These are phyloP conservation scores for Octodon degus DNA, from an alignment of 2,113 vertebrate species.

Conservation along the genomic window DNA sequence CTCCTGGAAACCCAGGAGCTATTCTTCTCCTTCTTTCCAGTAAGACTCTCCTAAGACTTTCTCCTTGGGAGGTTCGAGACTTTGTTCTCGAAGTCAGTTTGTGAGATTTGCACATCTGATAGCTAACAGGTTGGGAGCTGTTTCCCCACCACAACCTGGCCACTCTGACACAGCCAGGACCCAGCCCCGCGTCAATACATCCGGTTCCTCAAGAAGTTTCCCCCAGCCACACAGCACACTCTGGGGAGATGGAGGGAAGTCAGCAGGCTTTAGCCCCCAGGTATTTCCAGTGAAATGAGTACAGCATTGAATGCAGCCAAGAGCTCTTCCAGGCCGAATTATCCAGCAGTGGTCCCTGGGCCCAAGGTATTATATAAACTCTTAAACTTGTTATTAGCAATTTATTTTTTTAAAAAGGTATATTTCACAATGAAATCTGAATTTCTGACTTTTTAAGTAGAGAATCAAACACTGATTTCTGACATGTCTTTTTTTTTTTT, in stretches of 20 bases:
- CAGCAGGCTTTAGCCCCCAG: background rate
- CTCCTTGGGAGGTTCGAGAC: background rate
- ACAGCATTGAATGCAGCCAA: background rate
- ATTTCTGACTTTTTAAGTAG: constrained; percentile 1
- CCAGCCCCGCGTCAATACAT: background rate
- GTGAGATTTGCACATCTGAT: background rate
- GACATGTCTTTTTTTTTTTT: background rate
- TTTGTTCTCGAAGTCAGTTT: background rate
- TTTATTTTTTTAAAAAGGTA: background rate
- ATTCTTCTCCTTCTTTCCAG: background rate
- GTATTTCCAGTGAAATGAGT: background rate
- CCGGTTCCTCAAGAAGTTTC: too few relatives aligned
- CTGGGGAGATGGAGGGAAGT: too few relatives aligned
- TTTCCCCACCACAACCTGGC: background rate
- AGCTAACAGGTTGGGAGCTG: background rate
- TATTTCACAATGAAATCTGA: background rate
- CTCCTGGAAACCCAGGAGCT: background rate
- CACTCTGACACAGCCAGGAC: background rate
- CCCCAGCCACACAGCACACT: background rate
- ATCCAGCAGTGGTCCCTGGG: background rate
- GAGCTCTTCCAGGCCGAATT: background rate
- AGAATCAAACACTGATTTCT: background rate
- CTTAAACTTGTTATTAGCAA: background rate
- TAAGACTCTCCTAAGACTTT: background rate
- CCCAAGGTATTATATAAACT: background rate